These are phyloP conservation scores for Knipowitschia caucasica DNA, from an alignment of 2,797 vertebrate species.

Conservation along the genomic window DNA sequence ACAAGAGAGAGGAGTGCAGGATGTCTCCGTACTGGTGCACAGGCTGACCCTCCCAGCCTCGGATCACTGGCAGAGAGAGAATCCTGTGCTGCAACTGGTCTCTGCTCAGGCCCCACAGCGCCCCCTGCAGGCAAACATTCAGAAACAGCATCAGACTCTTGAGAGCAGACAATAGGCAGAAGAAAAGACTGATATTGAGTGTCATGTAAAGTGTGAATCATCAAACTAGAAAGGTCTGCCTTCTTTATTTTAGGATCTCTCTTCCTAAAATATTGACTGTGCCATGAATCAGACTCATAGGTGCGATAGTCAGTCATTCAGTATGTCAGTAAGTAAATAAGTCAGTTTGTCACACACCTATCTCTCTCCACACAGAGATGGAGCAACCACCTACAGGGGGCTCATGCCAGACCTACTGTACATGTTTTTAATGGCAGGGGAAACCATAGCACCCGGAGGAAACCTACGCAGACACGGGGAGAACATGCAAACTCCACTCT, in stretches of 20 bases:
- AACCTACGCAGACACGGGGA: too few relatives aligned
- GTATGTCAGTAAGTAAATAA: too few relatives aligned
- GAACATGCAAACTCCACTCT: too few relatives aligned
- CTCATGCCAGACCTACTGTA: too few relatives aligned
- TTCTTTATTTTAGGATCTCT: conserved; percentile 43
- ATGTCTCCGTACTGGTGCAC: conserved; percentile 77
- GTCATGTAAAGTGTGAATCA: conserved; percentile 56
- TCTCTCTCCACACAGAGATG: too few relatives aligned
- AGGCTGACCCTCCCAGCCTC: conserved; percentile 78
- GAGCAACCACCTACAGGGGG: too few relatives aligned
- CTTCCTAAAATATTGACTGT: too few relatives aligned
- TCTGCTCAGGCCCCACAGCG: conserved; percentile 74
- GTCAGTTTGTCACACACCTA: too few relatives aligned
- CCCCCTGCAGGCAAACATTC: conserved; percentile 58
- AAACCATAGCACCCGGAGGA: too few relatives aligned
- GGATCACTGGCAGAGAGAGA: conserved; percentile 70
- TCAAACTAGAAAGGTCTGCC: conserved; percentile 1
- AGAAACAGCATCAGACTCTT: neutral
- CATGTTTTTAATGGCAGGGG: too few relatives aligned
- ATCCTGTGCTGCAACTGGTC: conserved; percentile 74
- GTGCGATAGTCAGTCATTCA: too few relatives aligned
- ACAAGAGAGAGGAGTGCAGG: conserved; percentile 76
- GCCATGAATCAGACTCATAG: conserved; percentile 18
- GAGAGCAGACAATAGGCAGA: neutral
- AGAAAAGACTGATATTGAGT: conserved; percentile 10